These are phyloP conservation scores for Osmoderma eremita DNA, from an alignment of 2,888 invertebrate genomes.

Conservation along the genomic window DNA sequence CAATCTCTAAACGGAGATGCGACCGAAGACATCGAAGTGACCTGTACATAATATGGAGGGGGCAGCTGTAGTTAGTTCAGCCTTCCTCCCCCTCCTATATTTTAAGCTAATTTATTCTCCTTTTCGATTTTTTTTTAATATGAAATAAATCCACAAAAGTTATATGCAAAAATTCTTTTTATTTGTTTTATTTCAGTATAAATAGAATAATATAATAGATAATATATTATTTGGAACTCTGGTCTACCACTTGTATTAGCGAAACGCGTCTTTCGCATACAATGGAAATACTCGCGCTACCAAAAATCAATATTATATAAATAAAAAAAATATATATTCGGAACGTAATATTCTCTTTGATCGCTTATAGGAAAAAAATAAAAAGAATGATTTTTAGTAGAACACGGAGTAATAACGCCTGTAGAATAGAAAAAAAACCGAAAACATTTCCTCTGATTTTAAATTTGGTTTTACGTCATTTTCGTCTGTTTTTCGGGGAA, in stretches of 20 bases:
- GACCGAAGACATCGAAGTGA: constrained; percentile 15
- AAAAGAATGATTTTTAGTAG: constrained; percentile 34
- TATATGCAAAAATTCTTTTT: constrained; percentile 28
- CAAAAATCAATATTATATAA: constrained; percentile 33
- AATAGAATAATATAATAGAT: constrained; percentile 32
- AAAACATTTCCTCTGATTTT: not conserved
- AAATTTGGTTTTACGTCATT: constrained; percentile 15
- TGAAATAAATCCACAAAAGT: not conserved
- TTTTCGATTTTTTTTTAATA: not conserved
- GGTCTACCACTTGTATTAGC: constrained; percentile 33
- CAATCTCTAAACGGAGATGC: constrained; percentile 58
- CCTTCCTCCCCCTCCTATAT: not conserved
- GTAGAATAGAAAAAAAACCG: constrained; percentile 1
- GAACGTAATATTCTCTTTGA: constrained; percentile 1
- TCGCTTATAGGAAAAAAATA: not conserved
- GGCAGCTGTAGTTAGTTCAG: not conserved
- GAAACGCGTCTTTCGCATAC: constrained; percentile 2
- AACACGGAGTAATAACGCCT: too few species aligned
- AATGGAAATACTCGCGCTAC: constrained; percentile 33
- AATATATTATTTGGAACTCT: constrained; percentile 32
- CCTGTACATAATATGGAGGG: not conserved
- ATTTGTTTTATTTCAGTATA: constrained; percentile 24
- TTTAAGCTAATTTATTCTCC: constrained; percentile 11
- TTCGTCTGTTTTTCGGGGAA: constrained; percentile 1
- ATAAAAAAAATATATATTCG: constrained; percentile 23